These are phyloP conservation scores for Geotrupes spiniger DNA, from an alignment of 2,888 invertebrate genomes.

Conservation along the genomic window DNA sequence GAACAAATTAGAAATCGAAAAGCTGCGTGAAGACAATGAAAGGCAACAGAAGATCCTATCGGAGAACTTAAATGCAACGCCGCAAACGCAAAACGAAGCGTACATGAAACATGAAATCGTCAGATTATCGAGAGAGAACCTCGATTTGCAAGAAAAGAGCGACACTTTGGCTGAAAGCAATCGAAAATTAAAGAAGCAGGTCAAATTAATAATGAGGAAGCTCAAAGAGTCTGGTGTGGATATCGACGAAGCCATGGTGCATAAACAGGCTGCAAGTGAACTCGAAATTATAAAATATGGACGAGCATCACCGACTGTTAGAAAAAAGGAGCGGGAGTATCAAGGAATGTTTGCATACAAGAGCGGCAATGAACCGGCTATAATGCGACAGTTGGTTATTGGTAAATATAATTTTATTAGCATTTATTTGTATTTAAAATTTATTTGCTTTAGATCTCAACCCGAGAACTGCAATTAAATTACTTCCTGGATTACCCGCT, in stretches of 20 bases:
- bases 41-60: slow-evolving; percentile 72
- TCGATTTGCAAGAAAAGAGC: slow-evolving; percentile 72
- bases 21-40: slow-evolving; percentile 78
- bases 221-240: slow-evolving; percentile 66
- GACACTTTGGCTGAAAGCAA: slow-evolving; percentile 70
- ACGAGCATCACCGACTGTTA: slow-evolving; percentile 57
- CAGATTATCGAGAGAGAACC: slow-evolving; percentile 72
- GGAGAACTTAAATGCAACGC: slow-evolving; percentile 62
- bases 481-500: slow-evolving; percentile 89
- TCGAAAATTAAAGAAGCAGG: slow-evolving; percentile 71
- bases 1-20: slow-evolving; percentile 73
- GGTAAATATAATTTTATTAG: slow-evolving; percentile 54
- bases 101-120: slow-evolving; percentile 87
- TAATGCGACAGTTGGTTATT: slow-evolving; percentile 77
- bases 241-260: slow-evolving; percentile 41
- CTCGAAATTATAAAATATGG: slow-evolving; percentile 30
- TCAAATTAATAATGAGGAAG: slow-evolving; percentile 67
- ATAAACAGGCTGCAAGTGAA: slow-evolving; percentile 33
- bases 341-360: slow-evolving; percentile 92
- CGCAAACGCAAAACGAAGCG: slow-evolving; percentile 73
- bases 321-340: slow-evolving; percentile 78
- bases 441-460: slow-evolving; percentile 59
- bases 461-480: slow-evolving; percentile 68
- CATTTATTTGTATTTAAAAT: slow-evolving; percentile 23
- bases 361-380: slow-evolving; percentile 73